These are phyloP conservation scores for Hydropotes inermis DNA, from an alignment of 2,113 vertebrate species.

Conservation along the genomic window DNA sequence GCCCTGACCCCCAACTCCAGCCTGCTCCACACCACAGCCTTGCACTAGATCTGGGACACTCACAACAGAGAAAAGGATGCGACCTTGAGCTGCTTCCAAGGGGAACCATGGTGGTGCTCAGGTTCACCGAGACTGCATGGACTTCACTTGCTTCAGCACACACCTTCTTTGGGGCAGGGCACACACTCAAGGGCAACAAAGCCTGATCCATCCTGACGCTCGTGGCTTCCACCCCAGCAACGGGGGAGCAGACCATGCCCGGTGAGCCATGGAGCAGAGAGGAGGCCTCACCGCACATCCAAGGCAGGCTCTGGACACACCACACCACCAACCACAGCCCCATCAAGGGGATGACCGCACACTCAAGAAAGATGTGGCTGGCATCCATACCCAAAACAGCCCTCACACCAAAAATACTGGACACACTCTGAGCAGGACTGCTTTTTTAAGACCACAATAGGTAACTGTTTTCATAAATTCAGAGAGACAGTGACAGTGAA, in stretches of 20 bases:
- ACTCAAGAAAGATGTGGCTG: background rate
- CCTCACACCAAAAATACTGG: background rate
- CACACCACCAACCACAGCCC: background rate
- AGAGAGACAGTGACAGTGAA: background rate
- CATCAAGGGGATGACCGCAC: background rate
- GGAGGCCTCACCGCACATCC: background rate
- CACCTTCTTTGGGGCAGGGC: background rate
- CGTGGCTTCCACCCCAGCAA: background rate
- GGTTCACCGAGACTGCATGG: background rate
- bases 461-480: background rate
- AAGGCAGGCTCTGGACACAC: background rate
- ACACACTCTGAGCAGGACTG: background rate
- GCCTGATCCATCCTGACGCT: background rate
- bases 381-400: background rate
- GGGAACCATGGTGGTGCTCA: background rate
- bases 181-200: background rate
- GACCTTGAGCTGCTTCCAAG: background rate
- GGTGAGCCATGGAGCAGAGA: background rate
- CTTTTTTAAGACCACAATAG: background rate
- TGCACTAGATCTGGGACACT: background rate
- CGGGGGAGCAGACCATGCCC: rapidly evolving
- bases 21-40: background rate
- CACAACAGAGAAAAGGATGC: background rate
- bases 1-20: background rate
- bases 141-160: background rate